phyloP scores from a whole-genome alignment of 2,113 vertebrate genomes.

The Trichomycterus rosablanca region DNA sequence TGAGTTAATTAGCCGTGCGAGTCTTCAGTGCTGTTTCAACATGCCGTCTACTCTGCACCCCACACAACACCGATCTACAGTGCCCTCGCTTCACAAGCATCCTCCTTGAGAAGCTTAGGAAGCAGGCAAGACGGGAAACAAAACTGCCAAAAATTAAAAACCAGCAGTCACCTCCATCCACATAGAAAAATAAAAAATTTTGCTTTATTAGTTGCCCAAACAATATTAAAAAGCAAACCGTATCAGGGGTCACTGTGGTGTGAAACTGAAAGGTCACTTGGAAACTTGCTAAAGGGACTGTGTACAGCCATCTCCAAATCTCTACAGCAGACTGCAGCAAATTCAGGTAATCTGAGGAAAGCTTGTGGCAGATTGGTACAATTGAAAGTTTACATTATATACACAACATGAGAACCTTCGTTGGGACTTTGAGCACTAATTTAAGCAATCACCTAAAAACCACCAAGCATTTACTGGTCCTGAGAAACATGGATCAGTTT shows the following conservation, averaged over 20 bases:
- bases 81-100: slow-evolving; percentile 1
- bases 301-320: background rate
- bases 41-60: slow-evolving; percentile 7
- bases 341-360: slow-evolving; percentile 1
- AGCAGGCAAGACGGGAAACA: background rate
- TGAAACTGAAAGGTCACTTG: slow-evolving; percentile 60
- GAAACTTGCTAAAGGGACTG: slow-evolving; percentile 42
- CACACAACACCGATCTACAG: slow-evolving; percentile 8
- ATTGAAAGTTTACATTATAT: slow-evolving; percentile 42
- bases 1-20: slow-evolving; percentile 26
- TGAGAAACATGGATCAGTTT: slow-evolving; percentile 2
- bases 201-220: slow-evolving; percentile 52
- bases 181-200: slow-evolving; percentile 70
- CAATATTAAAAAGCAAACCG: slow-evolving; percentile 49
- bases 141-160: slow-evolving; percentile 19
- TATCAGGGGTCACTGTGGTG: slow-evolving; percentile 48
- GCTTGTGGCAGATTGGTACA: slow-evolving; percentile 13
- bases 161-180: slow-evolving; percentile 46
- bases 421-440: slow-evolving; percentile 8
- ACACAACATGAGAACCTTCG: slow-evolving; percentile 34
- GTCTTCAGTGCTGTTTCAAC: slow-evolving; percentile 26
- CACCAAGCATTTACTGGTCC: background rate
- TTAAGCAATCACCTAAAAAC: background rate
- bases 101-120: slow-evolving; percentile 10
- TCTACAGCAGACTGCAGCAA: slow-evolving; percentile 22